Percentiles rank a stretch among this genome's conserved stretches.
Evolutionary conservation across 2,888 invertebrate species (phyloP).

Genomic region (Volucella bombylans): DNA sequence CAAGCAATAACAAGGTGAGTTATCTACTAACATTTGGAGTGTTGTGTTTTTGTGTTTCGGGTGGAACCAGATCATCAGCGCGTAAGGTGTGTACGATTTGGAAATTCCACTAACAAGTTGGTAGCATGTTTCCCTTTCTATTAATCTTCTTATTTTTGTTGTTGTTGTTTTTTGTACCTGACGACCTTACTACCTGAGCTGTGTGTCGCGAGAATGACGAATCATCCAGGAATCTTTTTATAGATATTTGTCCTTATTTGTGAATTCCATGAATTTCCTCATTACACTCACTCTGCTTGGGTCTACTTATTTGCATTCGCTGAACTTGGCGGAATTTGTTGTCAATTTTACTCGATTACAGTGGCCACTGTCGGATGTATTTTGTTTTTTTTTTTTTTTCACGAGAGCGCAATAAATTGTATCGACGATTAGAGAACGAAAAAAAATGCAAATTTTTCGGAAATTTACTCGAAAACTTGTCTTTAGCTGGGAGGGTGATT

Average conservation of each 20-base stretch:
- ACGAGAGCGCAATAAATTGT: constrained; percentile 38
- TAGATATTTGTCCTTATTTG: constrained; percentile 37
- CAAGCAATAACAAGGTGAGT: constrained; percentile 66
- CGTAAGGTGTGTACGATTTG: neutral
- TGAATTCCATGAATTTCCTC: constrained; percentile 40
- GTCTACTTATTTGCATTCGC: constrained; percentile 40
- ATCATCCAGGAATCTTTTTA: constrained; percentile 31
- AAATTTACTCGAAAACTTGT: constrained; percentile 36
- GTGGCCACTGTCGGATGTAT: neutral
- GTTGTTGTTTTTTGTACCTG: too few relatives aligned
- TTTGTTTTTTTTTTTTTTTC: constrained; percentile 6
- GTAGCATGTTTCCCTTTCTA: constrained; percentile 11
- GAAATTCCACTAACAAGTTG: constrained; percentile 1
- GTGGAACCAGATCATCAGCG: constrained; percentile 6
- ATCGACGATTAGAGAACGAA: constrained; percentile 26
- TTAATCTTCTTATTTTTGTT: too few relatives aligned
- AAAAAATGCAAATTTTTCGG: constrained; percentile 32
- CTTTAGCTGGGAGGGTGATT: constrained; percentile 13
- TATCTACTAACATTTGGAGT: neutral
- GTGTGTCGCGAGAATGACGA: constrained; percentile 1
- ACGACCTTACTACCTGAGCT: neutral
- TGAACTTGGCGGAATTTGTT: constrained; percentile 18
- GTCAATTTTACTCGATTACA: too few relatives aligned
- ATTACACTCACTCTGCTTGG: neutral
- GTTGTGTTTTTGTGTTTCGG: constrained; percentile 7